Conservation (phyloP, 2,797 vertebrate genomes). For the Gorsachius magnificus region DNA sequence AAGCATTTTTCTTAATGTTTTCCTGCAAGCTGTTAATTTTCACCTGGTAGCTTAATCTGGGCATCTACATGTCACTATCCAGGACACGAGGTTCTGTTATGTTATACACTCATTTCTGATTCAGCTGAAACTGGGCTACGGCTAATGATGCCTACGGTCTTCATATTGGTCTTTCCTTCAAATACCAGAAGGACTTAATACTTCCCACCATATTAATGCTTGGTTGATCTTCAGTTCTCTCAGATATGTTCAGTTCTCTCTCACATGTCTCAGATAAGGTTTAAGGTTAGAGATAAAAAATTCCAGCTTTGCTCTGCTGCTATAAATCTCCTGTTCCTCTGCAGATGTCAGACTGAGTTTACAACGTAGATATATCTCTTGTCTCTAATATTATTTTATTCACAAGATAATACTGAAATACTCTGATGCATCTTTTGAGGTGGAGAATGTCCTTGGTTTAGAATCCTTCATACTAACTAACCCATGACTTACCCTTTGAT, state of each 20-base stretch:
- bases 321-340: neutral
- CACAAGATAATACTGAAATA: neutral
- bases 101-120: neutral
- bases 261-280: neutral
- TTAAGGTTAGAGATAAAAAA: neutral
- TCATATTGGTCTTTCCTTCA: neutral
- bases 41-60: neutral
- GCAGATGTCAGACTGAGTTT: neutral
- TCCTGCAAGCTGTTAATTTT: neutral
- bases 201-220: neutral
- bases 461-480: neutral
- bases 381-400: neutral
- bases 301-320: neutral
- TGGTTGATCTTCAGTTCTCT: neutral
- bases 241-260: neutral
- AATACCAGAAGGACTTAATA: neutral
- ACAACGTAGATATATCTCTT: neutral
- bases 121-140: neutral
- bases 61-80: neutral
- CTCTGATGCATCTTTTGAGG: neutral
- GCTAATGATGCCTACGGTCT: neutral
- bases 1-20: neutral
- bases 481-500: neutral
- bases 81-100: neutral
- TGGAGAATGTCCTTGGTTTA: neutral